Evolutionary conservation across 30 jellyfish, hydroid and myxozoan species (phyloP).

Genomic region (Aurelia aurita): DNA sequence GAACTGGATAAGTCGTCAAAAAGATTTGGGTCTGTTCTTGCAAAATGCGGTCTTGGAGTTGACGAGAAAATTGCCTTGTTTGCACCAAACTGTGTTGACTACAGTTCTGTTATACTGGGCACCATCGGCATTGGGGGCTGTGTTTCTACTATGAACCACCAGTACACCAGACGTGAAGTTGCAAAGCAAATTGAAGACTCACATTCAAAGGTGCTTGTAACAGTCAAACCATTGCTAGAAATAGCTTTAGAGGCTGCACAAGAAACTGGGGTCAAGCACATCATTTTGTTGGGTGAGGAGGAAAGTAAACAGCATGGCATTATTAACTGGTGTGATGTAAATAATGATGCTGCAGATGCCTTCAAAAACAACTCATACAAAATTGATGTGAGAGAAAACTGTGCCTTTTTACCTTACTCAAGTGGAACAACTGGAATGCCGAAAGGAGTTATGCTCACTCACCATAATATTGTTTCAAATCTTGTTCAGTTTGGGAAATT

Average conservation of each 20-base stretch:
- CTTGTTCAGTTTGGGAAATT: constrained; percentile 50
- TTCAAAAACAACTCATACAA: constrained; percentile 29
- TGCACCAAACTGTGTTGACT: constrained; percentile 76
- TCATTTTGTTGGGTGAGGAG: constrained; percentile 62
- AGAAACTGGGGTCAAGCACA: constrained; percentile 58
- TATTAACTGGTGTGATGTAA: constrained; percentile 61
- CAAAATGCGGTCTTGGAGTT: constrained; percentile 32
- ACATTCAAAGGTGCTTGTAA: constrained; percentile 61
- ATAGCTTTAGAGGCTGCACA: constrained; percentile 74
- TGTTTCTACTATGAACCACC: constrained; percentile 78
- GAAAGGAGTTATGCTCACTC: constrained; percentile 93
- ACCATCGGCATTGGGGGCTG: constrained; percentile 72
- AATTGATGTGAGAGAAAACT: constrained; percentile 34
- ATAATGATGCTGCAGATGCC: constrained; percentile 48
- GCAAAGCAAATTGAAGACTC: constrained; percentile 74
- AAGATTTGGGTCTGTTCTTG: constrained; percentile 62
- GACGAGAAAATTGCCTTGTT: constrained; percentile 65
- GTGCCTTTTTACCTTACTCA: constrained; percentile 84
- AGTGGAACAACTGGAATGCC: constrained; percentile 98
- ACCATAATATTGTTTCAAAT: constrained; percentile 66
- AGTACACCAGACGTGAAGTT: constrained; percentile 70
- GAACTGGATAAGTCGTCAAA: constrained; percentile 33
- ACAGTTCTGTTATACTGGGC: constrained; percentile 66
- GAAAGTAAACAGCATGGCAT: constrained; percentile 69
- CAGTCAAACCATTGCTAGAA: constrained; percentile 51